Conservation (phyloP, 2,113 vertebrate genomes). For the Camelus dromedarius region DNA sequence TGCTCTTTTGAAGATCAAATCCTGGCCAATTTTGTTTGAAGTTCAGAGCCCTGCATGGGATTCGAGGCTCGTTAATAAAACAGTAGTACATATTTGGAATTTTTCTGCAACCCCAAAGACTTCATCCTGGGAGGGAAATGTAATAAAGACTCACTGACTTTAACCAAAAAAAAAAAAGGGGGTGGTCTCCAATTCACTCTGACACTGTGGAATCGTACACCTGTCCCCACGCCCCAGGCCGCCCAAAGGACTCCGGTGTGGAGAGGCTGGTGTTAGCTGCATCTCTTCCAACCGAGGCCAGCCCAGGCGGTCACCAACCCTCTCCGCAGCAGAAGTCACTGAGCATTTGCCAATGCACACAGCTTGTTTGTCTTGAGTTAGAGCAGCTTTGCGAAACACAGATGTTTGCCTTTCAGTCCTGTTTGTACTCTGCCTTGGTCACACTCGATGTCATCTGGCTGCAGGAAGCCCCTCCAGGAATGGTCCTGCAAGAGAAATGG, state of each 20-base stretch:
- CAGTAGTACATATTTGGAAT: background rate
- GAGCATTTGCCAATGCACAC: background rate
- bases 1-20: slow-evolving; percentile 55
- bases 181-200: background rate
- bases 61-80: slow-evolving; percentile 65
- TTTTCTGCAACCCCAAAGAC: slow-evolving; percentile 55
- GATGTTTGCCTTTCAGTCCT: slow-evolving; percentile 66
- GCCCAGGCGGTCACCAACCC: background rate
- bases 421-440: slow-evolving; percentile 51
- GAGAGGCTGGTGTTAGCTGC: background rate
- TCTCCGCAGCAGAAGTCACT: slow-evolving; percentile 48
- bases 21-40: slow-evolving; percentile 60
- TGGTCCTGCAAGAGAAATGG: slow-evolving; percentile 56
- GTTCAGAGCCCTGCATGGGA: slow-evolving; percentile 62
- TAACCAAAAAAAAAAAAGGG: background rate
- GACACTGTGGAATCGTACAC: background rate
- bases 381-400: slow-evolving; percentile 33
- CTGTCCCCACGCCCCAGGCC: background rate
- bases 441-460: slow-evolving; percentile 1
- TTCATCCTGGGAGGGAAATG: background rate
- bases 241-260: background rate
- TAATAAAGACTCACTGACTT: background rate
- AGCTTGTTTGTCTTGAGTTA: slow-evolving; percentile 45
- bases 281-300: background rate
- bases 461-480: slow-evolving; percentile 64